Base-by-base conservation (phyloP, 2,888 invertebrate genomes). In the Timema cristinae region DNA sequence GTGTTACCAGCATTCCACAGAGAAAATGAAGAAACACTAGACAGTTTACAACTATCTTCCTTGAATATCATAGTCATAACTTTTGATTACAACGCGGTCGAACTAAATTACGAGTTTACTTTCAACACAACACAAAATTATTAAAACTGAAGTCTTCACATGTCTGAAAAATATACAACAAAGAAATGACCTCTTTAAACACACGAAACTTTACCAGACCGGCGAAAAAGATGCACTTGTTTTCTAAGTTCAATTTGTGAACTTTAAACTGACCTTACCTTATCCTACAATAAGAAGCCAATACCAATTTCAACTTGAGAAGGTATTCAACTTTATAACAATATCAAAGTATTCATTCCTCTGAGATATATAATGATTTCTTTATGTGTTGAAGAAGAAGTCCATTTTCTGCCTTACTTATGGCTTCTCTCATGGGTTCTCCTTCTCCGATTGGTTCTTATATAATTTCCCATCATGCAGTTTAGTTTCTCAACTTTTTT, bases 101-200 rank as follows among this genome's bases (percentile, higher is more conserved):
- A 71, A 73, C 69, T 54, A 72, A 73, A 56, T 71, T 73, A 75
- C 71, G 73, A 63, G 13, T 69, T 71, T 66, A 75, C 75, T 75
- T 75, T 73, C 63, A 73, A 75, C 75, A 75, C 75, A 73, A 75
- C 75, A 75, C 75, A 75, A 73, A 73, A 75, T 69, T 73, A 75
- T 73, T 68, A 73, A 75, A 75, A 75, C 75, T 75, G 69, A 59
- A 70, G 73, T 75, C 75, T 75, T 75, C 75, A 75, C 73, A 66
- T 73, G 67, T 71, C 73, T 73, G 75, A 73, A 75, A 75, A 72
- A 66, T 70, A 73, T 75, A 61, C 71, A 63, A 71, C 63, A 72
- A 71, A 72, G 69, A 73, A 67, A 73, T 73, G 73, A 72, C 75
- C 73, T 73, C 70, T 71, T 71, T 75, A 48, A 73, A 63, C 73